Percentiles rank a stretch among this genome's conserved stretches.
These are phyloP conservation scores for Albula glossodonta DNA, from an alignment of 2,113 vertebrate genomes.

Conservation along the genomic window DNA sequence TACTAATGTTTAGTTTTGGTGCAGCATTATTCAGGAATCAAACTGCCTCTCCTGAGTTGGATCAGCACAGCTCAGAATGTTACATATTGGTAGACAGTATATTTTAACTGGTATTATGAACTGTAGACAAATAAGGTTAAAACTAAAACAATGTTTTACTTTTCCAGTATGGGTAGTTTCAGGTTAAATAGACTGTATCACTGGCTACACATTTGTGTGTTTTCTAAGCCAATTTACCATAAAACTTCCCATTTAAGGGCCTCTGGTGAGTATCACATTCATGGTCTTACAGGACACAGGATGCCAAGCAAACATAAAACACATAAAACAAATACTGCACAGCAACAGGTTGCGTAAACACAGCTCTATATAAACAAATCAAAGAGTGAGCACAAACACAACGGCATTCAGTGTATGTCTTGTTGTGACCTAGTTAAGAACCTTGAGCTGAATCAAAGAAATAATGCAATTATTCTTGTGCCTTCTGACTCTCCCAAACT, in stretches of 20 bases:
- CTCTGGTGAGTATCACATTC: slow-evolving; percentile 11
- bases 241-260: not conserved
- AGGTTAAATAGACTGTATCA: not conserved
- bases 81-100: not conserved
- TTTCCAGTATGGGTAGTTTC: not conserved
- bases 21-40: not conserved
- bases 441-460: not conserved
- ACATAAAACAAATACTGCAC: slow-evolving; percentile 19
- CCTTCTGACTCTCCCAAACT: not conserved
- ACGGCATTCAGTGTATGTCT: not conserved
- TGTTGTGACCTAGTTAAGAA: not conserved
- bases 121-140: not conserved
- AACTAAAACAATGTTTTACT: not conserved
- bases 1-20: not conserved
- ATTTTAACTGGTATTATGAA: not conserved
- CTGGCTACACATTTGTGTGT: not conserved
- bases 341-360: slow-evolving; percentile 34
- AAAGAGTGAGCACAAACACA: not conserved
- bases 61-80: not conserved
- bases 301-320: slow-evolving; percentile 22
- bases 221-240: not conserved
- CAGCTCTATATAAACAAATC: slow-evolving; percentile 7
- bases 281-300: slow-evolving; percentile 27
- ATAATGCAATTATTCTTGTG: not conserved
- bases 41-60: not conserved